These are phyloP conservation scores for Capitulum mitella DNA, from an alignment of 2,888 invertebrate species.

Conservation along the genomic window DNA sequence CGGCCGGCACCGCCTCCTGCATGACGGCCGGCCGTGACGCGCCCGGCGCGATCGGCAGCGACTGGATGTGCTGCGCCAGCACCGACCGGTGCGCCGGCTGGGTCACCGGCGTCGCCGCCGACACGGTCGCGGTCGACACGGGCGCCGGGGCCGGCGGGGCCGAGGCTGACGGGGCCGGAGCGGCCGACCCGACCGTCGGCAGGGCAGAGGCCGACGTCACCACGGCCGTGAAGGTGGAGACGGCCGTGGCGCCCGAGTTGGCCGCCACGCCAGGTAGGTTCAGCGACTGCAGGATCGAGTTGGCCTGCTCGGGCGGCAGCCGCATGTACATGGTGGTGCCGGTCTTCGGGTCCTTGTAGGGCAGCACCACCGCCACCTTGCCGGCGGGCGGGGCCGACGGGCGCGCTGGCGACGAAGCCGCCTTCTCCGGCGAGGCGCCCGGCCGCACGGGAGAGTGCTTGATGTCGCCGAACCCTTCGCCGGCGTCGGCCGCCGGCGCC, in stretches of 20 bases:
- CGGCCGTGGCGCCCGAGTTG: not conserved
- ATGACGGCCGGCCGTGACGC: not conserved
- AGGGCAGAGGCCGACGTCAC: not conserved
- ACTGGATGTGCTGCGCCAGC: not conserved
- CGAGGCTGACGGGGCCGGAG: not conserved
- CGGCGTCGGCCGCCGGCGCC: not conserved
- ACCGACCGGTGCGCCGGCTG: not conserved
- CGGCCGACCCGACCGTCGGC: not conserved
- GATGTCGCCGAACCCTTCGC: too few species aligned
- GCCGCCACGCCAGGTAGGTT: not conserved
- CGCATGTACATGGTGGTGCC: slow-evolving; percentile 12
- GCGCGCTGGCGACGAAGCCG: too few species aligned
- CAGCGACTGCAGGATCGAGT: slow-evolving; percentile 11
- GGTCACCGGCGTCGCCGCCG: not conserved
- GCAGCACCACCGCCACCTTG: slow-evolving; percentile 11
- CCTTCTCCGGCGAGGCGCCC: too few species aligned
- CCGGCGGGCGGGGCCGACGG: not conserved
- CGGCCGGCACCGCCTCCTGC: not conserved
- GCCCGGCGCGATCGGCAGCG: not conserved
- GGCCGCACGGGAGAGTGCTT: too few species aligned
- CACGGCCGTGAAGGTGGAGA: not conserved
- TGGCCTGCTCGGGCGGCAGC: slow-evolving; percentile 17
- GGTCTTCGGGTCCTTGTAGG: not conserved
- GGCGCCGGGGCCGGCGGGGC: not conserved
- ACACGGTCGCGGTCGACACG: not conserved